These are phyloP conservation scores for Drosophila yooni DNA, from an alignment of 2,888 invertebrate species.

Conservation along the genomic window DNA sequence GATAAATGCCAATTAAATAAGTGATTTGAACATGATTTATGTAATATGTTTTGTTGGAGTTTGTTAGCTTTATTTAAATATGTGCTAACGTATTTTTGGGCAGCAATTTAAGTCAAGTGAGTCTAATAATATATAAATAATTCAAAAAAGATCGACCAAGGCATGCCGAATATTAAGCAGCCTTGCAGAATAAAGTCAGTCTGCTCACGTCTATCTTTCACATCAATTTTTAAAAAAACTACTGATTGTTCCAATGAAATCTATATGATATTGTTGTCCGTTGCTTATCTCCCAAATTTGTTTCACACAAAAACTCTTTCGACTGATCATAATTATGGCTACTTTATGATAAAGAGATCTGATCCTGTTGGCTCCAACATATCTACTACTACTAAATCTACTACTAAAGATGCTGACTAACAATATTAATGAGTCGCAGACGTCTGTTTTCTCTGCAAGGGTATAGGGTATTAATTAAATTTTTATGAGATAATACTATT, in stretches of 20 bases:
- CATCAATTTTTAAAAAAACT: accelerated
- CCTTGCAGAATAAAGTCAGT: neutral
- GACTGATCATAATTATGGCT: neutral
- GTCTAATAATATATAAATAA: neutral
- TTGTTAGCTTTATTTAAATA: neutral
- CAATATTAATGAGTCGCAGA: too few relatives aligned
- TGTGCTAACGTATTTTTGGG: neutral
- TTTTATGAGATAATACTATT: too few relatives aligned
- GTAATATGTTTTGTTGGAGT: too few relatives aligned
- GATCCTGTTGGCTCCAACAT: too few relatives aligned
- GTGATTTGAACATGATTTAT: too few relatives aligned
- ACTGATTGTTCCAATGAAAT: neutral
- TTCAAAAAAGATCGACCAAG: neutral
- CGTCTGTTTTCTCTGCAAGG: too few relatives aligned
- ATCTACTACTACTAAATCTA: too few relatives aligned
- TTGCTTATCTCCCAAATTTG: neutral
- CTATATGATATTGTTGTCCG: neutral
- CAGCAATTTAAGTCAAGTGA: neutral
- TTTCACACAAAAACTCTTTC: neutral
- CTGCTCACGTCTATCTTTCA: neutral
- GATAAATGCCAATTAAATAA: too few relatives aligned
- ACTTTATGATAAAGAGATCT: neutral
- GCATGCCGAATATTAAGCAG: neutral
- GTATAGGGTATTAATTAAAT: too few relatives aligned
- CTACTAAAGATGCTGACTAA: too few relatives aligned